Evolutionary conservation across 2,888 invertebrate genomes (phyloP), one percentile per base, ranked within the genome.

Genomic region (Sceliomorpha sp.): DNA sequence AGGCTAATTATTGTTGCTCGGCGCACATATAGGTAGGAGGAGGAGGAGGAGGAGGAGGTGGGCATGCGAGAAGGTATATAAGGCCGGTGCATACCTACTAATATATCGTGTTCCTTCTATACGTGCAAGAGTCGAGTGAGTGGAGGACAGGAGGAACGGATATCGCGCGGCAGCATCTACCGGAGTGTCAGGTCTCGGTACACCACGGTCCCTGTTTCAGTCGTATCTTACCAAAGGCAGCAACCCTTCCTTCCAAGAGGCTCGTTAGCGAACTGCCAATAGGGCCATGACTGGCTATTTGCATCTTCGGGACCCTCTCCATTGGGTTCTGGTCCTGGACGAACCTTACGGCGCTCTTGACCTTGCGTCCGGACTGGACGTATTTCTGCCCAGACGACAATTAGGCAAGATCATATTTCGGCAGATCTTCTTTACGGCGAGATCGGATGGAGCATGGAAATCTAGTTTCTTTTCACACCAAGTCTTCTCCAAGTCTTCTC

Each of bases 211-310:
- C 66, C 67, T 60, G 76, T 53, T 72, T 6, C 15, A 42, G 72
- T 74, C 71, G 72, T 77, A 77, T 73, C 79, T 75, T 51, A 64
- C 34, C 72, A 40, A 40, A 58, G 44, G 39, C 58, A 53, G 63
- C 50, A 68, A 59, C 59, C 66, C n/a, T 56, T 64, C 60, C 66
- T 36, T 56, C 64, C 55, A 55, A 55, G 73, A 51, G 72, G 73
- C 85, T 85, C 82, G 84, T 84, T 85, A 85, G 84, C 73, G 78
- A 76, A 51, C 80, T 81, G 82, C 82, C 85, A 81, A 84, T 84
- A 78, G 75, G 68, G 32, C 72, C 73, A 69, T 74, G 70, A 73
- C 60, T 67, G 67, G 64, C 75, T 78, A 83, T 84, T 85, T 83
- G 77, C 82, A 80, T 82, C 66, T 67, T 75, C 64, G 14, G 9